These are phyloP conservation scores for Cladopsammia gracilis DNA, from an alignment of 64 coral and sea anemone genomes.

Conservation along the genomic window DNA sequence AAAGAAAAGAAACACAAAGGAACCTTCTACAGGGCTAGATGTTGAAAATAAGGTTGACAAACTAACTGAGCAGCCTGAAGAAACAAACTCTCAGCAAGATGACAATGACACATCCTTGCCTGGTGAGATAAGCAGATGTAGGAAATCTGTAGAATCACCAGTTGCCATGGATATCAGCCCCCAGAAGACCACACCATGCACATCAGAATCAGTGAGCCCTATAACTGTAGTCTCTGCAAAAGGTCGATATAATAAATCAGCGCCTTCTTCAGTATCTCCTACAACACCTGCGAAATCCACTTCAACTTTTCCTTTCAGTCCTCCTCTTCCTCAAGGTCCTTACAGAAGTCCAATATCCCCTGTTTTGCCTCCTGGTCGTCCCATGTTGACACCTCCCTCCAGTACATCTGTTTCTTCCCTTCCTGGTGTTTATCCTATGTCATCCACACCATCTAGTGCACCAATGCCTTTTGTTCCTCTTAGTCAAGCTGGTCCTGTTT, in stretches of 20 bases:
- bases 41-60: not conserved
- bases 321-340: conserved; percentile 25
- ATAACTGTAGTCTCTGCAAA: conserved; percentile 50
- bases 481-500: not conserved
- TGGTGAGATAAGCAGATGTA: not conserved
- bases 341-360: conserved; percentile 16
- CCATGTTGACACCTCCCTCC: not conserved
- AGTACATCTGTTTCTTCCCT: not conserved
- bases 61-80: not conserved
- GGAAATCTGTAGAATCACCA: not conserved
- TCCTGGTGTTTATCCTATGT: not conserved
- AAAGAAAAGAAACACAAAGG: not conserved
- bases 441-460: not conserved
- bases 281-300: not conserved
- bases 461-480: not conserved
- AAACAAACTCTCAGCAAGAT: not conserved
- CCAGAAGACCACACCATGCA: not conserved
- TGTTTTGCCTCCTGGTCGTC: not conserved
- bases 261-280: not conserved
- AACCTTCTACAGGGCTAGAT: not conserved
- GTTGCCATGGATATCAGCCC: conserved; percentile 50
- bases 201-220: not conserved
- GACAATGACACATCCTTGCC: not conserved
- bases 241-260: conserved; percentile 9
- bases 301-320: conserved; percentile 11